A percentile compares a stretch with the other conserved stretches of the same genome.
phyloP scores from a whole-genome alignment of 2,888 invertebrate genomes.

The Choristoneura rosaceana region DNA sequence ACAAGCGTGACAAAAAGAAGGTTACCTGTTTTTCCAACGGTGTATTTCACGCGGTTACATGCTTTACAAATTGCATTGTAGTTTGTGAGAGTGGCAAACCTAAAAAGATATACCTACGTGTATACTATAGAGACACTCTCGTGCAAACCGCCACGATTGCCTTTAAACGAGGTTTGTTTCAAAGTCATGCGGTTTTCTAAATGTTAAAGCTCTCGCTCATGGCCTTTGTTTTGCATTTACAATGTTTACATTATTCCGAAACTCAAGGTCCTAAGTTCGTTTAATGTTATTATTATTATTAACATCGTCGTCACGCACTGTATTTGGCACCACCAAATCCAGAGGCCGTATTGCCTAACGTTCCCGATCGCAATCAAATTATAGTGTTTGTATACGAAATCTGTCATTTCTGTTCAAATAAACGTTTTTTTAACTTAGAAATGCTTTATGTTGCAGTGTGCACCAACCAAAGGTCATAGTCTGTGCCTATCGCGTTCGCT shows the following conservation, averaged over 20 bases:
- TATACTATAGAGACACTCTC: background rate
- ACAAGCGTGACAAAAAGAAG: conserved; percentile 3
- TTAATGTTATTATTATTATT: no score
- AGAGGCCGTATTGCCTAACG: no score
- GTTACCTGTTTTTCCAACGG: background rate
- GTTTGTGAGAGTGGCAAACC: background rate
- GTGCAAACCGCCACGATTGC: background rate
- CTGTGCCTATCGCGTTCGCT: conserved; percentile 38
- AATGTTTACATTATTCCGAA: background rate
- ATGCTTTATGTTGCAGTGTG: conserved; percentile 20
- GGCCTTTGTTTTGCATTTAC: background rate
- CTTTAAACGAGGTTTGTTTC: conserved; percentile 3
- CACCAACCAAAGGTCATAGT: conserved; percentile 25
- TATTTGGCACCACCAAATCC: no score
- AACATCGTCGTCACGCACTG: no score
- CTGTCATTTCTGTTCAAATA: no score
- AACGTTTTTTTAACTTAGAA: no score
- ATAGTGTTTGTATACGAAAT: no score
- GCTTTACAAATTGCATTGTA: conserved; percentile 4
- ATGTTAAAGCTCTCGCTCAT: background rate
- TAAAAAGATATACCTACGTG: background rate
- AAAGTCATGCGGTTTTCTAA: background rate
- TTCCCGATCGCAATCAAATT: no score
- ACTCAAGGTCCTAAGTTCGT: no score
- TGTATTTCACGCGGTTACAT: background rate